Base-by-base conservation (phyloP, 2,797 vertebrate genomes). In the Micromesistius poutassou region DNA sequence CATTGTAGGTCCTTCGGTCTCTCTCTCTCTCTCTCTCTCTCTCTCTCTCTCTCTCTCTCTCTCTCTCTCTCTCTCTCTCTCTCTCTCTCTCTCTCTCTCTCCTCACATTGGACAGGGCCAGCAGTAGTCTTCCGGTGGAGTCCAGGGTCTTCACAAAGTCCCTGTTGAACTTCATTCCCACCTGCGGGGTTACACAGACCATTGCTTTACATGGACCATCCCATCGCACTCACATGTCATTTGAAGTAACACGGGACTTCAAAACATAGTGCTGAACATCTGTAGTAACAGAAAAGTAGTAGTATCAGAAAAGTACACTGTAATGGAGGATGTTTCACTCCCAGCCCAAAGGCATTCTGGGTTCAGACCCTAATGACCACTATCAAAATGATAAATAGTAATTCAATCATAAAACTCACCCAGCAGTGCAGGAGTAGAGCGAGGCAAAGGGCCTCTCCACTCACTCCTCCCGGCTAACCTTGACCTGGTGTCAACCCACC, bases 81-180 rank as follows among this genome's bases (percentile, higher is more conserved):
- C 22, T n/a, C 55, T 7, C 62, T 28, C 62, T 12, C 25, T 4
- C 74, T 38, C 33, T 19, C 36, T 40, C n/a, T 1, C 50, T 19
- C 90, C 93, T 94, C 87, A 96, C 95, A 13, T 94, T 93, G 74
- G 83, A 85, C 72, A 94, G 84, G 25, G 94, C 90, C 81, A 90
- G 90, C 22, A 88, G 85, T 28, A 93, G 81, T 66, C 77, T 80
- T 4, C 93, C 92, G 0, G 82, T 93, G 81, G 90, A 91, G 75
- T 95, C 94, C 90, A 95, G 73, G 6, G 87, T 74, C 14, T 88
- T 92, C 62, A 96, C 84, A 76, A 96, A 96, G 72, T 94, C 92
- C 80, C 91, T 90, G 81, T 86, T 94, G 90, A 96, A 97, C 81
- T 88, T 95, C 96, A 97, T 96, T 86, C 46, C 78, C 38, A 84